A percentile compares a stretch with the other conserved stretches of the same genome.
These are phyloP conservation scores for Delphinus delphis DNA, from an alignment of 2,113 vertebrate species.

Conservation along the genomic window DNA sequence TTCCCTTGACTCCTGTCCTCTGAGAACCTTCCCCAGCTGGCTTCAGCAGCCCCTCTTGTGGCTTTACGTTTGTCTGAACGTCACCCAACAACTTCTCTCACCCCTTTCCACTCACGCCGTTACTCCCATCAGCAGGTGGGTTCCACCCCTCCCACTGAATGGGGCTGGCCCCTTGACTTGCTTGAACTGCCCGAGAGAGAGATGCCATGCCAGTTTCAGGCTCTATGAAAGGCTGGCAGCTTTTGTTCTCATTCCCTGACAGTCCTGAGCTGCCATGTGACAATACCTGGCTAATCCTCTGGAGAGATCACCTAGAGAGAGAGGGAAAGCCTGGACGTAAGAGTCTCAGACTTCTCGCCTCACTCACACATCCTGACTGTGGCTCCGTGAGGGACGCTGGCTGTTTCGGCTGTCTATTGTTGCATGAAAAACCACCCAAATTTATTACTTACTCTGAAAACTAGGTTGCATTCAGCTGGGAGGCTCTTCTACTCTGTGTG, in stretches of 20 bases:
- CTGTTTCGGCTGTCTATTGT: rapidly evolving
- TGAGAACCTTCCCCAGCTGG: not conserved
- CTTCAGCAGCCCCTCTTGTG: not conserved
- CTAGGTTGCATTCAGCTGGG: no score
- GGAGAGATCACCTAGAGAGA: not conserved
- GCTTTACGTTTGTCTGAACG: not conserved
- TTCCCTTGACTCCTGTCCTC: not conserved
- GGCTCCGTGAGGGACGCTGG: no score
- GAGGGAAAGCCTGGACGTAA: not conserved
- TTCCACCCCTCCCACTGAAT: rapidly evolving
- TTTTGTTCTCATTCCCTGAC: not conserved
- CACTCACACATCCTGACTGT: no score
- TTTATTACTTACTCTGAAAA: not conserved
- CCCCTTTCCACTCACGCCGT: rapidly evolving
- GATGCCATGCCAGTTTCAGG: rapidly evolving
- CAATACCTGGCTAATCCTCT: not conserved
- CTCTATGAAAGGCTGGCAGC: no score
- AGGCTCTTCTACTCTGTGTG: not conserved
- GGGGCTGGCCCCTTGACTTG: not conserved
- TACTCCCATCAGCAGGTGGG: not conserved
- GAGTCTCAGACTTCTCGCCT: not conserved
- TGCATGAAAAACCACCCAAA: not conserved
- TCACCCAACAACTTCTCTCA: not conserved
- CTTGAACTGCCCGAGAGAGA: not conserved
- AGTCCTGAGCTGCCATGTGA: not conserved